A percentile compares a stretch with the other conserved stretches of the same genome.
These are phyloP conservation scores for Actenoides hombroni DNA, from an alignment of 2,113 vertebrate species.

Conservation along the genomic window DNA sequence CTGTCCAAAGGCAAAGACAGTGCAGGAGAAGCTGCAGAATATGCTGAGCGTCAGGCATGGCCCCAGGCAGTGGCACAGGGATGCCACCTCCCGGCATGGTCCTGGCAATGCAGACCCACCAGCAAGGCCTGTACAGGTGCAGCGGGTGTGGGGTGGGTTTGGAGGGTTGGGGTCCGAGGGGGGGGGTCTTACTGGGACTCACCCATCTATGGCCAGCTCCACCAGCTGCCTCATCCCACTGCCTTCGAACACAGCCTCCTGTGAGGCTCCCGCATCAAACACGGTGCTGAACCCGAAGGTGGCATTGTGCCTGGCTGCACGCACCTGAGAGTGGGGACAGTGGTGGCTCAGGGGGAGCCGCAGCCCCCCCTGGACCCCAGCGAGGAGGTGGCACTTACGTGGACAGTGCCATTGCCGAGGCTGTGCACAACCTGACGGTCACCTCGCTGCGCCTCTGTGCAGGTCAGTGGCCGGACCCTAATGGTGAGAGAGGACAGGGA, in stretches of 20 bases:
- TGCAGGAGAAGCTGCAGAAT: constrained; percentile 75
- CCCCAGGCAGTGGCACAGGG: background rate
- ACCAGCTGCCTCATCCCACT: constrained; percentile 73
- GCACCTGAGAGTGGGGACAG: constrained; percentile 52
- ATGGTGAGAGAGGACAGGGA: background rate
- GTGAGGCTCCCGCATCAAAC: constrained; percentile 66
- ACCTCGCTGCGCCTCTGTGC: constrained; percentile 53
- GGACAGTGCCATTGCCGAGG: constrained; percentile 64
- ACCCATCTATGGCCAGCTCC: constrained; percentile 71
- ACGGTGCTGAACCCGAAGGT: constrained; percentile 71
- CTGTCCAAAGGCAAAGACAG: constrained; percentile 79
- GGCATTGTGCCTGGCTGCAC: constrained; percentile 51
- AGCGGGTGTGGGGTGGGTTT: fast-evolving
- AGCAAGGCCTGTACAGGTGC: fast-evolving
- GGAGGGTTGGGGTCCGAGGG: fast-evolving
- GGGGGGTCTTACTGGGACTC: background rate
- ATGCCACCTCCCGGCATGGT: constrained; percentile 27
- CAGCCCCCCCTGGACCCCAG: fast-evolving
- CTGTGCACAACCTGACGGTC: constrained; percentile 69
- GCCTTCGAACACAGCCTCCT: constrained; percentile 74
- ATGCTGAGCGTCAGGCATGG: background rate
- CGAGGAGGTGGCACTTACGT: constrained; percentile 32
- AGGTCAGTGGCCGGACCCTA: constrained; percentile 76
- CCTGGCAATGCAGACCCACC: background rate
- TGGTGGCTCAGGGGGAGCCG: background rate